Conservation (phyloP, 1,140 invertebrate species). For the Globodera ellingtonae region DNA sequence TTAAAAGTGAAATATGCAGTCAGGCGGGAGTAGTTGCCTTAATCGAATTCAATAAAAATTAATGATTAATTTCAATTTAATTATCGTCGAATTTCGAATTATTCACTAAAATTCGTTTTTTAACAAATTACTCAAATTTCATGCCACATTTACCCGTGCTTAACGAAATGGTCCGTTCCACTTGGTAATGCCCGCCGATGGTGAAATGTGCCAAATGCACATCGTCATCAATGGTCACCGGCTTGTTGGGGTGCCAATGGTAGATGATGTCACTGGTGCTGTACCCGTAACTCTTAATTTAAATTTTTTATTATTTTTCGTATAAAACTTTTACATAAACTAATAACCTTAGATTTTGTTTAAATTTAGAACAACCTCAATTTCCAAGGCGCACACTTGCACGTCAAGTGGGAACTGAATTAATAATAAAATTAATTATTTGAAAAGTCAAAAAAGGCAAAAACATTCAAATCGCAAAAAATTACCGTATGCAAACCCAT, state of each 20-base stretch:
- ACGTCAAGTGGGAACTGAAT: constrained; percentile 94
- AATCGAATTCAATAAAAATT: constrained; percentile 25
- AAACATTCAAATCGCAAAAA: constrained; percentile 12
- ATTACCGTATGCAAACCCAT: constrained; percentile 81
- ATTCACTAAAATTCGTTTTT: no score
- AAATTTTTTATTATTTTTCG: constrained; percentile 1
- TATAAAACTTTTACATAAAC: background rate
- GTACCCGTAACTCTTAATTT: constrained; percentile 78
- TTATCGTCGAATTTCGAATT: no score
- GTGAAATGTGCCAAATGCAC: constrained; percentile 78
- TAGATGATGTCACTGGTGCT: constrained; percentile 95
- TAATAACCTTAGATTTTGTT: background rate
- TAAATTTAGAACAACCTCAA: constrained; percentile 74
- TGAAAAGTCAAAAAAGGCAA: constrained; percentile 22
- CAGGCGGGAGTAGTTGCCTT: constrained; percentile 95
- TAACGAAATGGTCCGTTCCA: constrained; percentile 84
- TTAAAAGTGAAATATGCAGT: constrained; percentile 97
- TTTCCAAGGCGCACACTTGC: constrained; percentile 92
- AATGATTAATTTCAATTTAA: constrained; percentile 7
- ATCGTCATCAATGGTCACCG: constrained; percentile 67
- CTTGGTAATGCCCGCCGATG: constrained; percentile 86
- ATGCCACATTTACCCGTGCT: constrained; percentile 77
- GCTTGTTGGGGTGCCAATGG: constrained; percentile 77
- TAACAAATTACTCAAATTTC: background rate
- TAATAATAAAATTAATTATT: background rate